These are phyloP conservation scores for Indicator indicator DNA, from an alignment of 2,113 vertebrate genomes.

Conservation along the genomic window DNA sequence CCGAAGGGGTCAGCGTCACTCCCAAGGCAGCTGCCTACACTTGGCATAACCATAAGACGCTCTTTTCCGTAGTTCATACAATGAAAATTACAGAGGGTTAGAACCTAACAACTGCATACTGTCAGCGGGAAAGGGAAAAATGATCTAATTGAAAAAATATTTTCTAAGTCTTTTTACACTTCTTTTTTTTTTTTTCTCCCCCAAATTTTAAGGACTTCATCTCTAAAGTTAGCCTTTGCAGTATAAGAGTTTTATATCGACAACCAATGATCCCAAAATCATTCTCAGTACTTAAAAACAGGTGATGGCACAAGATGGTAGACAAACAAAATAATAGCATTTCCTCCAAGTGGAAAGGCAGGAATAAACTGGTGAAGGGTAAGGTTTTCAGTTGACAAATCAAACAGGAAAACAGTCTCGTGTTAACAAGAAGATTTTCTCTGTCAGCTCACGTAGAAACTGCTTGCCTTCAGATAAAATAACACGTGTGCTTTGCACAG, in stretches of 20 bases:
- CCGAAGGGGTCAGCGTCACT: fast-evolving
- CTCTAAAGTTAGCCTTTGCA: background rate
- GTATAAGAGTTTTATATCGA: background rate
- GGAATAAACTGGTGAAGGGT: background rate
- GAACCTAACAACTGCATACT: background rate
- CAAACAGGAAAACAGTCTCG: background rate
- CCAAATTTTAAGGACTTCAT: background rate
- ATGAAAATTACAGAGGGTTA: background rate
- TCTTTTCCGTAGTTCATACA: background rate
- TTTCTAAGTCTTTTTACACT: background rate
- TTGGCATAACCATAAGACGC: background rate
- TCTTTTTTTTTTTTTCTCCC: no score
- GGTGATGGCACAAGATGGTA: background rate
- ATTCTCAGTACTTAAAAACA: background rate
- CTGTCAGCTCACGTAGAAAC: background rate
- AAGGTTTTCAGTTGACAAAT: background rate
- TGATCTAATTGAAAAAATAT: background rate
- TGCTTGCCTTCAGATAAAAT: background rate
- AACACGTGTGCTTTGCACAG: background rate
- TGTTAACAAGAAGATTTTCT: background rate
- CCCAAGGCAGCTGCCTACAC: background rate
- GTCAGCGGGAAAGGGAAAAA: background rate
- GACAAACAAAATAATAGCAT: background rate
- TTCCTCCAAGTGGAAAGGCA: background rate
- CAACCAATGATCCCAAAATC: background rate